These are phyloP conservation scores for Paracanthobrama guichenoti DNA, from an alignment of 2,113 vertebrate genomes.

Conservation along the genomic window DNA sequence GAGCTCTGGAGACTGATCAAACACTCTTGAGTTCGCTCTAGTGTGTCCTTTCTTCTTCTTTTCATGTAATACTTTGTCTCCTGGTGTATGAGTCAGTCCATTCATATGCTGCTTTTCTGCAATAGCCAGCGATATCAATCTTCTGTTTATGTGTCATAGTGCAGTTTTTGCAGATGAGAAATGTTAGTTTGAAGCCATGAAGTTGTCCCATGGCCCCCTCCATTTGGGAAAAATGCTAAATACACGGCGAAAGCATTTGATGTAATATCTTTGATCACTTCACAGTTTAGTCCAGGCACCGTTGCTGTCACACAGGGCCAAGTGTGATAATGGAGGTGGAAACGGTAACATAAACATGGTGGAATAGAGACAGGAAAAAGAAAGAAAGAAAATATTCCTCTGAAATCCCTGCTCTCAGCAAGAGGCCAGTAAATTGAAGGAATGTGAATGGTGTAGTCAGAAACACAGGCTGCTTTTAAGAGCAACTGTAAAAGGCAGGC, in stretches of 20 bases:
- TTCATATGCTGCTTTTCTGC: constrained; percentile 15
- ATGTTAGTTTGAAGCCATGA: constrained; percentile 50
- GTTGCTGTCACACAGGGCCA: constrained; percentile 43
- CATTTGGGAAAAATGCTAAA: constrained; percentile 51
- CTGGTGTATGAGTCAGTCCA: constrained; percentile 27
- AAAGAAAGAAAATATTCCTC: constrained; percentile 27
- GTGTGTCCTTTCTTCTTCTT: neutral
- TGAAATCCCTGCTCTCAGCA: constrained; percentile 12
- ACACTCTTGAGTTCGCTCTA: neutral
- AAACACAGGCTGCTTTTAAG: constrained; percentile 42
- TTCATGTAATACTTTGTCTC: constrained; percentile 23
- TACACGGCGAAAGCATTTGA: constrained; percentile 45
- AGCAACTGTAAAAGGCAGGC: constrained; percentile 24
- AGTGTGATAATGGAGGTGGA: constrained; percentile 53
- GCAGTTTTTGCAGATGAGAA: constrained; percentile 51
- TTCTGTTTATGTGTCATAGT: constrained; percentile 49
- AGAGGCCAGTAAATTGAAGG: constrained; percentile 42
- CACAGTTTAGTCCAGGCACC: constrained; percentile 51
- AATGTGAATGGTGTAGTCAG: constrained; percentile 43
- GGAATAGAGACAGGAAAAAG: constrained; percentile 37
- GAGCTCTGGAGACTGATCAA: constrained; percentile 25
- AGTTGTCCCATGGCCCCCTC: constrained; percentile 30
- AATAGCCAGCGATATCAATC: constrained; percentile 40
- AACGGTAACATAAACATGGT: constrained; percentile 54
- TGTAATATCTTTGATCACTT: constrained; percentile 53